phyloP scores from a whole-genome alignment of 2,797 vertebrate species.

The Crenichthys baileyi region DNA sequence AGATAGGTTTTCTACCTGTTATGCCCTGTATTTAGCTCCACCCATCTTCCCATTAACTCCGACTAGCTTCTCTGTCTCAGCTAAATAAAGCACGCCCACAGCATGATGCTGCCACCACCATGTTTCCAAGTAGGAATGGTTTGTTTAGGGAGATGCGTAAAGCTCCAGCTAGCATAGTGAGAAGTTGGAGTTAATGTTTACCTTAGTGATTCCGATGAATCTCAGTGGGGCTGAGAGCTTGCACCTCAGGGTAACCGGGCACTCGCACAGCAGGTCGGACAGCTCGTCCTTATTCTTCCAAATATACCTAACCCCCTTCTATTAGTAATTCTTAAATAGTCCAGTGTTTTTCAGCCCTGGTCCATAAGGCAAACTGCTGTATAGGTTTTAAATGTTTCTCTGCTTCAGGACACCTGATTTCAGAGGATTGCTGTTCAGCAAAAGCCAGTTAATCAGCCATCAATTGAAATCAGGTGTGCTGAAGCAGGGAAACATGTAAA shows the following conservation, averaged over 20 bases:
- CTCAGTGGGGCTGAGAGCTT: constrained; percentile 92
- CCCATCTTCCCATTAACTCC: background rate
- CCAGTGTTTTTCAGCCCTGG: too few relatives aligned
- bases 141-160: background rate
- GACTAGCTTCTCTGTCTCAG: background rate
- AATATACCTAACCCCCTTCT: too few relatives aligned
- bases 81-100: background rate
- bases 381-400: too few relatives aligned
- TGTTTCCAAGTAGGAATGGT: background rate
- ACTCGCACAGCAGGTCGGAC: constrained; percentile 91
- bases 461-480: too few relatives aligned
- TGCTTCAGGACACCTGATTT: too few relatives aligned
- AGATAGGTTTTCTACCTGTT: background rate
- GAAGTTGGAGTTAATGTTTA: constrained; percentile 97
- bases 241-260: constrained; percentile 88
- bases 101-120: background rate
- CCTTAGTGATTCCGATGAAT: constrained; percentile 97
- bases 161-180: constrained; percentile 86
- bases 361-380: too few relatives aligned
- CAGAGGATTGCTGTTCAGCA: too few relatives aligned
- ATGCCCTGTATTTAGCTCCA: background rate
- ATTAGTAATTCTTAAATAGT: too few relatives aligned
- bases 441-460: too few relatives aligned
- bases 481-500: too few relatives aligned
- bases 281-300: constrained; percentile 91